Evolutionary conservation across 2,113 vertebrate genomes (phyloP).

Genomic region (Stegostoma tigrinum): DNA sequence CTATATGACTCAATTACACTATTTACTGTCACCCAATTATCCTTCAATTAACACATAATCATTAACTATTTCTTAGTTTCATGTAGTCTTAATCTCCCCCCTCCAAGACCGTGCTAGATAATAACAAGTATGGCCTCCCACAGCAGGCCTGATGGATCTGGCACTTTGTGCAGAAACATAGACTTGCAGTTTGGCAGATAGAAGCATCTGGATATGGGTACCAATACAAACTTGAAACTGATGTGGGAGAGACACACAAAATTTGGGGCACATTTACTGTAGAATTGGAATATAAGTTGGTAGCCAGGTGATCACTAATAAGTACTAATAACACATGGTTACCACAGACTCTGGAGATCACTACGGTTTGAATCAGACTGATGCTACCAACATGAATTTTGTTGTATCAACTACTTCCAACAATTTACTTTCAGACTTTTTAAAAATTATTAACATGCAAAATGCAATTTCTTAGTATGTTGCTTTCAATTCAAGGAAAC

Average conservation of each 20-base stretch:
- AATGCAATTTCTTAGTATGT: neutral
- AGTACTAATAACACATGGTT: neutral
- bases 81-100: no score
- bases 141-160: neutral
- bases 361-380: neutral
- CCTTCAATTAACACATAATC: no score
- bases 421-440: neutral
- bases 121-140: neutral
- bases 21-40: no score
- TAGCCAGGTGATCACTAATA: neutral
- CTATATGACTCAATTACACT: no score
- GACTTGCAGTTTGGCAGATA: neutral
- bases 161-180: neutral
- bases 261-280: neutral
- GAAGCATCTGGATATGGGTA: neutral
- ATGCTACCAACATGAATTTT: neutral
- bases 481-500: slow-evolving; percentile 13
- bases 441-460: neutral
- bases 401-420: neutral
- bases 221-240: neutral
- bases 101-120: no score
- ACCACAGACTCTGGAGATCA: neutral
- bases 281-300: neutral
- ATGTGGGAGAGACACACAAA: neutral
- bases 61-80: no score